Evolutionary conservation across 2,888 invertebrate species (phyloP).

Genomic region (Diplolepis rosae): DNA sequence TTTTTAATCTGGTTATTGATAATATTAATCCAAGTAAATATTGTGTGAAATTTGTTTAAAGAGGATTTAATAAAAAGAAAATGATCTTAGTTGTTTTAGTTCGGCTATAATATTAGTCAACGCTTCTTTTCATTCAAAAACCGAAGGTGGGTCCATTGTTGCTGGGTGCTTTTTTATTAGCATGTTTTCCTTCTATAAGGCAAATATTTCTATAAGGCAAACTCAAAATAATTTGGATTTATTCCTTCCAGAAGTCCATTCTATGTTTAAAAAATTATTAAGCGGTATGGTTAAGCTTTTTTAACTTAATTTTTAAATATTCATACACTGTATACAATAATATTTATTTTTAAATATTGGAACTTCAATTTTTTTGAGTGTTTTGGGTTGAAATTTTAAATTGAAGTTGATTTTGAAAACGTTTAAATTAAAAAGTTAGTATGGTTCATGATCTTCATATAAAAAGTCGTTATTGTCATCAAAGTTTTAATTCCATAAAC

Average conservation of each 20-base stretch:
- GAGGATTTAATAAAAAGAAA: background rate
- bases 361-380: no score
- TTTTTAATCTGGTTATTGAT: background rate
- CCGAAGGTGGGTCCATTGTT: conserved; percentile 18
- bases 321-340: no score
- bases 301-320: no score
- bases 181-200: background rate
- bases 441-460: no score
- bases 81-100: background rate
- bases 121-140: background rate
- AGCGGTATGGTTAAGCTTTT: background rate
- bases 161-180: conserved; percentile 25
- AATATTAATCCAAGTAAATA: background rate
- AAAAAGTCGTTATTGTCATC: no score
- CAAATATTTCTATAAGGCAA: background rate
- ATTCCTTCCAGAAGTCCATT: background rate
- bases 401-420: no score
- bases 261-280: background rate
- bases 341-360: no score
- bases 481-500: no score
- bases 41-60: background rate
- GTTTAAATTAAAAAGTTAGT: no score
- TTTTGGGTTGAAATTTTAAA: no score
- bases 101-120: background rate
- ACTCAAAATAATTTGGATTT: background rate